Evolutionary conservation across 2,888 invertebrate genomes (phyloP).

Genomic region (Entomobrya proxima): DNA sequence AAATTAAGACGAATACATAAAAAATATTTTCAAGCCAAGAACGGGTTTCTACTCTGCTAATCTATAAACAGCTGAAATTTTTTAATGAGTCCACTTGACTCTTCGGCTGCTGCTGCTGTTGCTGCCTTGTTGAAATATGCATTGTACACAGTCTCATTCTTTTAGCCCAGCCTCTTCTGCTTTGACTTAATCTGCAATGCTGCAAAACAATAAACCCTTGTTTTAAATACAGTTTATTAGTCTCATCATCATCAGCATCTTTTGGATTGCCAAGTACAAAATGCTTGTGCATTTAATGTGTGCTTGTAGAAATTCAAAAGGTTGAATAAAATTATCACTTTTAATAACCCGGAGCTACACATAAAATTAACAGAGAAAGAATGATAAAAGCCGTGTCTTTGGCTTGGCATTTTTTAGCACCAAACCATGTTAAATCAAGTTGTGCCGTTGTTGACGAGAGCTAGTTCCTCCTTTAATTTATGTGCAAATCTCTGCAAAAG

Average conservation of each 20-base stretch:
- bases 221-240: conserved; percentile 57
- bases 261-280: not conserved
- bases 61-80: conserved; percentile 61
- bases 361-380: conserved; percentile 62
- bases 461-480: conserved; percentile 56
- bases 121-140: no score
- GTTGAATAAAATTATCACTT: conserved; percentile 70
- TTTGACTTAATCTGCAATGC: not conserved
- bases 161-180: conserved; percentile 32
- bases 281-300: not conserved
- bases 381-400: not conserved
- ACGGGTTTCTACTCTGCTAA: conserved; percentile 60
- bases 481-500: conserved; percentile 60
- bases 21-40: conserved; percentile 48
- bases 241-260: conserved; percentile 19
- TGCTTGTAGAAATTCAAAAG: conserved; percentile 39
- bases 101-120: conserved; percentile 1
- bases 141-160: no score
- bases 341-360: conserved; percentile 74
- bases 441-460: conserved; percentile 11
- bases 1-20: conserved; percentile 50
- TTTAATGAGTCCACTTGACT: conserved; percentile 65
- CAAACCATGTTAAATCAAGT: not conserved
- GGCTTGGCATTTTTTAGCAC: not conserved
- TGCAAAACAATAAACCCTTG: conserved; percentile 48